Evolutionary conservation across 2,113 vertebrate genomes (phyloP), one percentile per base, ranked within the genome.

Genomic region (Gopherus flavomarginatus): DNA sequence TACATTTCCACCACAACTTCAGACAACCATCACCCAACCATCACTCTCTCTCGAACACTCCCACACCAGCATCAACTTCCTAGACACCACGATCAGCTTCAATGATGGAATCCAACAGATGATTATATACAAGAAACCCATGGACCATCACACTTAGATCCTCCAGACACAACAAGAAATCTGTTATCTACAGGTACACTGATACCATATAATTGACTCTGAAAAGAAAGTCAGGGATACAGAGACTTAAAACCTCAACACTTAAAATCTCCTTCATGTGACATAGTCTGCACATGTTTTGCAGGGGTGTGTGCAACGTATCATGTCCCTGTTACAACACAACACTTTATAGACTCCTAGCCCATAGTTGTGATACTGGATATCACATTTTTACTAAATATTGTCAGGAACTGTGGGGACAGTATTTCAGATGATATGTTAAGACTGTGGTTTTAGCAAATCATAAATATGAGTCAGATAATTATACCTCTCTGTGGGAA

Each of bases 381-480:
- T 81, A 31, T 42, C 9, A 38, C 38, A 75, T 22, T 11, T 27
- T 88, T 69, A 81, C 50, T 88, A 81, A 49, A 81, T 88, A 65
- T 81, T 59, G n/a, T 38, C 87, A 81, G 62, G 35, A 47, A 81
- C 27, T n/a, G 62, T 26, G 7, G 50, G 57, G 79, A 29, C 44
- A 88, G 50, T 54, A 6, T n/a, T 53, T 54, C 75, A 78, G 44
- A 53, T 42, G 4, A 24, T 50, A 47, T 84, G 29, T 10, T 78
- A 53, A 2, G 21, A 81, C 89, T 85, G 83, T 92, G 90, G 38
- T 87, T 53, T 44, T 75, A 85, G 92, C 50, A 96, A 91, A 93
- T 85, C 54, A 77, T 2, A 87, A 78, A 81, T 90, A 38, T 65
- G 86, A 82, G 2, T 92, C 69, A 75, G 47, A 89, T 54, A 94